A percentile compares a stretch with the other conserved stretches of the same genome.
Evolutionary conservation across 2,888 invertebrate genomes (phyloP).

Genomic region (Meloe dianella): DNA sequence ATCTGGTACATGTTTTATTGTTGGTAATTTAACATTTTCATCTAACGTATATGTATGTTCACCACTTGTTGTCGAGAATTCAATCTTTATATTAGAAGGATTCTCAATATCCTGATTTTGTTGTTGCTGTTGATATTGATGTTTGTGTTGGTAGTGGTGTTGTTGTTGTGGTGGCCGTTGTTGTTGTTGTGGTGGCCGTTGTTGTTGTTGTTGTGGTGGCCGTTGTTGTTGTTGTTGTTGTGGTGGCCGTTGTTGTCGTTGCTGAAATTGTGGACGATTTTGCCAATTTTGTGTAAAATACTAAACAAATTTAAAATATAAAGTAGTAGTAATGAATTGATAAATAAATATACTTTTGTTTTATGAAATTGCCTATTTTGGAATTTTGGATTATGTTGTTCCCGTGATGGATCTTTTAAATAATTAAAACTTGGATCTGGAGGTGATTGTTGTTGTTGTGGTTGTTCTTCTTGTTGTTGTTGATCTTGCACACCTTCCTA

Average conservation of each 20-base stretch:
- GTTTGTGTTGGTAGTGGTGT: neutral
- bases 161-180: neutral
- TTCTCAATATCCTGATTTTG: constrained; percentile 26
- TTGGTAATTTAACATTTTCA: constrained; percentile 25
- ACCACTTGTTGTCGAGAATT: constrained; percentile 28
- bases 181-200: no score
- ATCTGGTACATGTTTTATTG: constrained; percentile 31
- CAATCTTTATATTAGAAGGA: constrained; percentile 27
- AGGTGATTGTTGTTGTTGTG: neutral
- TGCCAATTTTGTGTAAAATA: neutral
- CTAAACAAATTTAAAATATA: neutral
- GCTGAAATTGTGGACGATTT: neutral
- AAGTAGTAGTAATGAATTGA: neutral
- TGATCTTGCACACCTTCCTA: constrained; percentile 19
- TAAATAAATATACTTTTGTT: neutral
- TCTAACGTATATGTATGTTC: constrained; percentile 26
- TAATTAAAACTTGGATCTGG: constrained; percentile 23
- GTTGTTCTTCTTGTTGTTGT: no score
- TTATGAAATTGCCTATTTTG: neutral
- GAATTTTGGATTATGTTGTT: neutral
- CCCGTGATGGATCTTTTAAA: constrained; percentile 20
- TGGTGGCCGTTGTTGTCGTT: no score
- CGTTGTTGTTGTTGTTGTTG: no score
- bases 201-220: no score
- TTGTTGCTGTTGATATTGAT: no score